A percentile compares a stretch with the other conserved stretches of the same genome.
These are phyloP conservation scores for Pantherophis vulpinus DNA, from an alignment of 2,797 vertebrate species.

Conservation along the genomic window DNA sequence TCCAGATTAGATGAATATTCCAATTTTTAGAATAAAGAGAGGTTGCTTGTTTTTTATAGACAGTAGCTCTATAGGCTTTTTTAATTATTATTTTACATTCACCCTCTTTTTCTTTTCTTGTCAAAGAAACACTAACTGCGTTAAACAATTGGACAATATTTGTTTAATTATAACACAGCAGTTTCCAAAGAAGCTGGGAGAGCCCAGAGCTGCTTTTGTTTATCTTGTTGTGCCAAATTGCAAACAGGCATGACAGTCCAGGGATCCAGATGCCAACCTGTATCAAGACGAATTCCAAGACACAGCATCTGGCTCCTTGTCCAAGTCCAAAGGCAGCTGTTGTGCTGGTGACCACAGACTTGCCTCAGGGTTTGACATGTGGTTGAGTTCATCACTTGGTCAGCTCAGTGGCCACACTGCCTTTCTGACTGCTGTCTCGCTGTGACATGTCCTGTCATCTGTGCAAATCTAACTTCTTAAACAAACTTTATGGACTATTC, in stretches of 20 bases:
- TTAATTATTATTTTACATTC: background rate
- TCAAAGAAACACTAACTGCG: constrained; percentile 5
- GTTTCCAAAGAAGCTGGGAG: constrained; percentile 21
- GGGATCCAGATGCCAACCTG: constrained; percentile 53
- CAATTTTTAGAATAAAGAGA: background rate
- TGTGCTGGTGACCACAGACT: constrained; percentile 39
- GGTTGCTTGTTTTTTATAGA: background rate
- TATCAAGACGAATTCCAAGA: constrained; percentile 59
- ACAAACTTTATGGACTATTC: constrained; percentile 28
- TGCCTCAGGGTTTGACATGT: constrained; percentile 55
- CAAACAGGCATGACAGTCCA: constrained; percentile 53
- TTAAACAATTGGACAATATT: constrained; percentile 39
- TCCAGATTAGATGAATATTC: background rate
- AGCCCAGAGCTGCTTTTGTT: constrained; percentile 28
- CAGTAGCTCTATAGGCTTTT: background rate
- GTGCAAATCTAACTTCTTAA: constrained; percentile 21
- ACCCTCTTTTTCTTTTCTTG: constrained; percentile 9
- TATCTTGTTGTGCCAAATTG: constrained; percentile 45
- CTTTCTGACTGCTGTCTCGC: constrained; percentile 35
- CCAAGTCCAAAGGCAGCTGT: constrained; percentile 53
- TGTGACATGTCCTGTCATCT: constrained; percentile 38
- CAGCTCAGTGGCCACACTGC: constrained; percentile 23
- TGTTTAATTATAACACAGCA: constrained; percentile 47
- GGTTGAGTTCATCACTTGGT: constrained; percentile 45
- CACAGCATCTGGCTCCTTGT: constrained; percentile 62